A percentile compares a stretch with the other conserved stretches of the same genome.
phyloP scores from a whole-genome alignment of 2,888 invertebrate genomes.

The Eupithecia vulgata region DNA sequence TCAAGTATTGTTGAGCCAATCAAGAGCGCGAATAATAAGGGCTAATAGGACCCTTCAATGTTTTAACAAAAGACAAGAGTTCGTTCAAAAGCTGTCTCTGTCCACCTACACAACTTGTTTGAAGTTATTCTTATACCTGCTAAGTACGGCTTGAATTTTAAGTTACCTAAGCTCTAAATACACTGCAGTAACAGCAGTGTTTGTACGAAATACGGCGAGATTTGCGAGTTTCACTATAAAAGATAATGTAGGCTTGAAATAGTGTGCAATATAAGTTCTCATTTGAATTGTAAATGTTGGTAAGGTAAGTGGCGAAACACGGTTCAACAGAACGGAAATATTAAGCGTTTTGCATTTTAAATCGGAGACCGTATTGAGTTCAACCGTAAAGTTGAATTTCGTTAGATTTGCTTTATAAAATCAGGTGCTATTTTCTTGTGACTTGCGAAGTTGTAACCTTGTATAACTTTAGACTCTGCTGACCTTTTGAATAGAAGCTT shows the following conservation, averaged over 20 bases:
- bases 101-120: neutral
- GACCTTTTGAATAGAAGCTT: neutral
- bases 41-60: neutral
- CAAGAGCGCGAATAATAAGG: neutral
- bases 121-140: neutral
- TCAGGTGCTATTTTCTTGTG: conserved; percentile 23
- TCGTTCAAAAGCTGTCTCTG: neutral
- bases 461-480: neutral
- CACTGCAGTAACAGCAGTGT: conserved; percentile 11
- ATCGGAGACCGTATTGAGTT: conserved; percentile 26
- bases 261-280: conserved; percentile 34
- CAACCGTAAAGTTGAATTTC: conserved; percentile 19
- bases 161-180: neutral
- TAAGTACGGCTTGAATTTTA: neutral
- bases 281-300: conserved; percentile 36
- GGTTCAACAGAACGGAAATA: conserved; percentile 30
- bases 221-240: conserved; percentile 30
- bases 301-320: conserved; percentile 33
- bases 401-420: conserved; percentile 28
- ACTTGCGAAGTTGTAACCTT: conserved; percentile 1
- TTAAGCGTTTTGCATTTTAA: conserved; percentile 37
- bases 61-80: neutral
- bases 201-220: conserved; percentile 19
- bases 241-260: conserved; percentile 29
- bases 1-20: neutral